Evolutionary conservation across 2,888 invertebrate genomes (phyloP).

Genomic region (Lasioglossum villosulum): DNA sequence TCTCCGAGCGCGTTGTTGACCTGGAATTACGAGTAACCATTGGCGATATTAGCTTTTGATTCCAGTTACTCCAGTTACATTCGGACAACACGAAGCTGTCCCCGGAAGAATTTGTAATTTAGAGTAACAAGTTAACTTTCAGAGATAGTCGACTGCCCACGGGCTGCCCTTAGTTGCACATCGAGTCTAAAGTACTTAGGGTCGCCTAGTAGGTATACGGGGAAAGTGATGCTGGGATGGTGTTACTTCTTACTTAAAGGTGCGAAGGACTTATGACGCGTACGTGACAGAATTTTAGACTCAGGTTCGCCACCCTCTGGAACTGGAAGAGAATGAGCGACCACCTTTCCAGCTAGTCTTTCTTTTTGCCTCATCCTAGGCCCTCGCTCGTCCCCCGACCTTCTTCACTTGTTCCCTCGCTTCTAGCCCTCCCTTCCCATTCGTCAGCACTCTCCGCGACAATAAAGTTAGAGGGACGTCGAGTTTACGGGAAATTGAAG

Average conservation of each 20-base stretch:
- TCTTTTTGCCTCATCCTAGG: conserved; percentile 49
- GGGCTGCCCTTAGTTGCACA: neutral
- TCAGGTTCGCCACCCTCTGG: conserved; percentile 22
- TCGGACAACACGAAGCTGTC: neutral
- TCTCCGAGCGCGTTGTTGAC: neutral
- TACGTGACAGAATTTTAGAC: conserved; percentile 83
- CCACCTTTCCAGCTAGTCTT: conserved; percentile 50
- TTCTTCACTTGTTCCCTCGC: conserved; percentile 38
- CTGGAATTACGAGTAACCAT: neutral
- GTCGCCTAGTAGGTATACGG: conserved; percentile 29
- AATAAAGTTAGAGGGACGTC: conserved; percentile 65
- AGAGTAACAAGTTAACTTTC: neutral
- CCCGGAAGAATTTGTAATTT: neutral
- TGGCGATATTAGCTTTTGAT: neutral
- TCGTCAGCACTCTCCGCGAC: conserved; percentile 64
- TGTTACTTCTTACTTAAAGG: conserved; percentile 80
- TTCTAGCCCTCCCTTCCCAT: conserved; percentile 30
- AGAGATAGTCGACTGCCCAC: neutral
- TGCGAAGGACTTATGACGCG: conserved; percentile 81
- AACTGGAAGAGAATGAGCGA: conserved; percentile 52
- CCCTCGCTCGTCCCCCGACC: conserved; percentile 19
- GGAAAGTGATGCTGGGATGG: conserved; percentile 48
- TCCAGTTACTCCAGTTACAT: neutral
- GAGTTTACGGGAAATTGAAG: conserved; percentile 72
- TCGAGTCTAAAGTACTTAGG: conserved; percentile 57